These are phyloP conservation scores for Phaenicophaeus curvirostris DNA, from an alignment of 2,797 vertebrate species.

Conservation along the genomic window DNA sequence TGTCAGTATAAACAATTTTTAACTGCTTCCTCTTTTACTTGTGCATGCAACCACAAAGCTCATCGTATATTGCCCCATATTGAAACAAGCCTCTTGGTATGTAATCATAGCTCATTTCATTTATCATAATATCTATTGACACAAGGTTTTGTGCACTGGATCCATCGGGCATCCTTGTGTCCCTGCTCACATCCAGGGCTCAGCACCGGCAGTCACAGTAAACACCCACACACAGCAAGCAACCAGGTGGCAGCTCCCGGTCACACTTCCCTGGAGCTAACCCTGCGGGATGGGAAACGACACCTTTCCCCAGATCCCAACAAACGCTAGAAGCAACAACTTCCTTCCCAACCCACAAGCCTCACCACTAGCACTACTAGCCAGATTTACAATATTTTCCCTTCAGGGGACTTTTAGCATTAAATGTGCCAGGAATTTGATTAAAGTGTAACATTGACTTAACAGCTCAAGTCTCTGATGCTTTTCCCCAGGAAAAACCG, in stretches of 20 bases:
- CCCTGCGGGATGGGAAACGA: neutral
- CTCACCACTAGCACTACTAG: neutral
- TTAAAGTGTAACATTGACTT: constrained; percentile 47
- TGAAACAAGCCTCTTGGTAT: neutral
- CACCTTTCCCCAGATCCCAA: neutral
- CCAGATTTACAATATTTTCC: constrained; percentile 44
- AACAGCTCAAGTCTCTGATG: constrained; percentile 14
- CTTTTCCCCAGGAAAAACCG: constrained; percentile 31
- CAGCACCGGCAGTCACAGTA: neutral
- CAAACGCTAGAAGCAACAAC: neutral
- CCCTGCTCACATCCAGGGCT: neutral
- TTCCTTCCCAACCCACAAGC: neutral
- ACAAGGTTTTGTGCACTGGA: neutral
- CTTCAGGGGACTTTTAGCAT: constrained; percentile 52
- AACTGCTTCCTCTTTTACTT: neutral
- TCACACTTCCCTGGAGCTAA: neutral
- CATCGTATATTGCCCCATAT: neutral
- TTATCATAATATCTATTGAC: neutral
- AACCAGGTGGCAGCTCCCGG: neutral
- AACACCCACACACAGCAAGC: accelerated
- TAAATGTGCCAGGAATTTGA: constrained; percentile 55
- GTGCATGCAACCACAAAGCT: neutral
- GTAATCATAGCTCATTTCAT: neutral
- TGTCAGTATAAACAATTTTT: neutral
- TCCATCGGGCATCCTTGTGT: accelerated